Conservation (phyloP, 2,888 invertebrate species). For the Phoronis australis region DNA sequence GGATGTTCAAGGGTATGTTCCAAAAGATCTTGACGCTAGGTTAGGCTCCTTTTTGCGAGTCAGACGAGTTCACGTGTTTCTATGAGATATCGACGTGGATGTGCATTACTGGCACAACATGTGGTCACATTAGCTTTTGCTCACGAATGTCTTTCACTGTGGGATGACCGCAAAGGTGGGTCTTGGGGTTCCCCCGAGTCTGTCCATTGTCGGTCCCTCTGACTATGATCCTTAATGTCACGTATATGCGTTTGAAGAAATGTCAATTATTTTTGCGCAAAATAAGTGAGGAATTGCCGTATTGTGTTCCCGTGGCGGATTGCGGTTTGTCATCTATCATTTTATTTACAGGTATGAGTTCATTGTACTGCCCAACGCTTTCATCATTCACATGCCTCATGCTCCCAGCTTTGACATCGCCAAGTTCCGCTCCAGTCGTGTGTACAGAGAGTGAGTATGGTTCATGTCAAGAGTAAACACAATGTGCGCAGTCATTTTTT, state of each 20-base stretch:
- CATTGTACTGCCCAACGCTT: conserved; percentile 77
- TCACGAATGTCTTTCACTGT: too few relatives aligned
- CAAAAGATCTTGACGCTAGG: not conserved
- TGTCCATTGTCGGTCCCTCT: too few relatives aligned
- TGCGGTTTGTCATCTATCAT: too few relatives aligned
- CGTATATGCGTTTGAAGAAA: too few relatives aligned
- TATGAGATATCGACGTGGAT: not conserved
- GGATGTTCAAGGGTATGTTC: conserved; percentile 66
- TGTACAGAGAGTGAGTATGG: conserved; percentile 69
- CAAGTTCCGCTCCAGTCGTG: conserved; percentile 72
- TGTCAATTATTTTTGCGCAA: too few relatives aligned
- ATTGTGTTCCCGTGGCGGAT: too few relatives aligned
- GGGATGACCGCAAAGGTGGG: too few relatives aligned
- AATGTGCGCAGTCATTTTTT: too few relatives aligned
- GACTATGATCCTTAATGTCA: too few relatives aligned
- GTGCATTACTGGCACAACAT: not conserved
- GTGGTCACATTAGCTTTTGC: not conserved
- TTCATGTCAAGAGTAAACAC: too few relatives aligned
- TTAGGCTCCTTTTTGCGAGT: not conserved
- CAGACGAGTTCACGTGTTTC: not conserved
- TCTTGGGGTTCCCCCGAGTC: too few relatives aligned
- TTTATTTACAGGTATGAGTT: conserved; percentile 60
- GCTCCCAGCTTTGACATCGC: conserved; percentile 83
- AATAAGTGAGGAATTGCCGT: too few relatives aligned
- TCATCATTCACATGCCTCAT: conserved; percentile 86